Percentiles rank a stretch among this genome's conserved stretches.
phyloP scores from a whole-genome alignment of 2,888 invertebrate genomes.

The Steinernema carpocapsae region DNA sequence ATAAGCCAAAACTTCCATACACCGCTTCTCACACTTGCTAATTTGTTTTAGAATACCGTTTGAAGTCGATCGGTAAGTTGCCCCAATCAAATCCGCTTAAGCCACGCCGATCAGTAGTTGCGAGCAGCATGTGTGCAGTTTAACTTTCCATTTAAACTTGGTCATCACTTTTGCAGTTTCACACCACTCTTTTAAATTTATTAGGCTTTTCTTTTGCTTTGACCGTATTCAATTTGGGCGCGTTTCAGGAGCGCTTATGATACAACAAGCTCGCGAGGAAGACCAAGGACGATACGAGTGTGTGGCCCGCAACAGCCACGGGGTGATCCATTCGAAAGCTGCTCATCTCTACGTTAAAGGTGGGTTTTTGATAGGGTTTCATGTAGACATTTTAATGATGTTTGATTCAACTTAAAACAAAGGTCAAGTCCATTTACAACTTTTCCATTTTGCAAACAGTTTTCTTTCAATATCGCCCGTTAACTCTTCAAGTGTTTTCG shows the following conservation, averaged over 20 bases:
- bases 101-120: slow-evolving; percentile 23
- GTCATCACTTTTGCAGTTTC: slow-evolving; percentile 23
- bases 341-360: slow-evolving; percentile 73
- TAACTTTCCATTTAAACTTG: slow-evolving; percentile 13
- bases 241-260: slow-evolving; percentile 66
- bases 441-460: too few relatives aligned
- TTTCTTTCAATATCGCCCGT: too few relatives aligned
- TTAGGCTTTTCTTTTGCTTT: background rate
- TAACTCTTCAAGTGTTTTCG: too few relatives aligned
- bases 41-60: slow-evolving; percentile 22
- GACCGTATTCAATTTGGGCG: background rate
- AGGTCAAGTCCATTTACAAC: too few relatives aligned
- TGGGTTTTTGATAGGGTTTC: slow-evolving; percentile 56
- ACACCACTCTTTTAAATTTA: slow-evolving; percentile 11
- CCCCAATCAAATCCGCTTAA: slow-evolving; percentile 19
- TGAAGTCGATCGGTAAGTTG: slow-evolving; percentile 34
- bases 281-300: slow-evolving; percentile 72
- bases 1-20: too few relatives aligned
- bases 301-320: slow-evolving; percentile 71
- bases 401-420: too few relatives aligned
- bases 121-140: slow-evolving; percentile 29
- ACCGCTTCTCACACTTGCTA: background rate
- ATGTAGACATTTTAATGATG: too few relatives aligned
- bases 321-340: slow-evolving; percentile 71
- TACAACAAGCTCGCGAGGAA: slow-evolving; percentile 69